Conservation (phyloP, 2,888 invertebrate genomes). For the Hypolimnas misippus region DNA sequence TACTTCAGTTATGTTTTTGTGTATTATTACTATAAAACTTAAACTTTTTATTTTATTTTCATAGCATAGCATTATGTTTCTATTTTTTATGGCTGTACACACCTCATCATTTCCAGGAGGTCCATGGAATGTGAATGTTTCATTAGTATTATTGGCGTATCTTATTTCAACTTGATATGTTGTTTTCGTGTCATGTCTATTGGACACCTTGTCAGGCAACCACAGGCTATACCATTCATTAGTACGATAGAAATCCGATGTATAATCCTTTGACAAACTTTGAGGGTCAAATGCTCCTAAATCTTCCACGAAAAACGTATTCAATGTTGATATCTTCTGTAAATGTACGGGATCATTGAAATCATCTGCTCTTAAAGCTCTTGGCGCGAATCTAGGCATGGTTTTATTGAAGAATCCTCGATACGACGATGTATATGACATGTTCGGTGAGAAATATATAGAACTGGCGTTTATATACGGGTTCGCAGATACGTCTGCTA, state of each 20-base stretch:
- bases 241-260: conserved; percentile 94
- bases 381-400: conserved; percentile 95
- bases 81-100: too few relatives aligned
- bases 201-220: conserved; percentile 93
- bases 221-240: conserved; percentile 97
- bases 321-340: conserved; percentile 96
- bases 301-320: conserved; percentile 94
- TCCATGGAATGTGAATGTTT: conserved; percentile 98
- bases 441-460: conserved; percentile 96
- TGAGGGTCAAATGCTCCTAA: conserved; percentile 92
- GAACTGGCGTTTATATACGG: conserved; percentile 96
- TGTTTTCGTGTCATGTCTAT: conserved; percentile 94
- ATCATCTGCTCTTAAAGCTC: conserved; percentile 95
- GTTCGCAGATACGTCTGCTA: conserved; percentile 97
- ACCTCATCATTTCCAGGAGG: conserved; percentile 95
- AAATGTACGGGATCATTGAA: conserved; percentile 97
- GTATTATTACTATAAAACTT: too few relatives aligned
- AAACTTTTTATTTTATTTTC: too few relatives aligned
- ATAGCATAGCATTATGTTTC: too few relatives aligned
- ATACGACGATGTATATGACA: conserved; percentile 97
- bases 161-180: conserved; percentile 97
- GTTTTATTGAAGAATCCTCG: conserved; percentile 98
- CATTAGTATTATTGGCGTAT: conserved; percentile 97
- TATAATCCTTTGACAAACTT: conserved; percentile 93
- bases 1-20: too few relatives aligned